A percentile compares a stretch with the other conserved stretches of the same genome.
phyloP scores from a whole-genome alignment of 2,888 invertebrate genomes.

The Matsumyia berberina region DNA sequence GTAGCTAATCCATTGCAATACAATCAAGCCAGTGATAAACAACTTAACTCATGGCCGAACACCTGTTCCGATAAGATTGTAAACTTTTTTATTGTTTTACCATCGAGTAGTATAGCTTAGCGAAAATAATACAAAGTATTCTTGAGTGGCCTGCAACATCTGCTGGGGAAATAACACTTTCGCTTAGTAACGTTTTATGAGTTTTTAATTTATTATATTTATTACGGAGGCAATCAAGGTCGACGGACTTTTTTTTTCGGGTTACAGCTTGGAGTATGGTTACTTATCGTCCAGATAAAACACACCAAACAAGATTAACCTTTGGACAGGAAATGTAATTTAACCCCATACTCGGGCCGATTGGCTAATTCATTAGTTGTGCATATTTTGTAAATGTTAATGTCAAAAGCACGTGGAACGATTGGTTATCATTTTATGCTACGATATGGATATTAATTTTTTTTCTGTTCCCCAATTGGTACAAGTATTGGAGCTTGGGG shows the following conservation, averaged over 20 bases:
- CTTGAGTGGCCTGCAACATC: conserved; percentile 11
- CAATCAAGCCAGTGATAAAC: conserved; percentile 36
- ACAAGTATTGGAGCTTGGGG: too few relatives aligned
- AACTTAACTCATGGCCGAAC: conserved; percentile 1
- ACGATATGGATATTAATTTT: too few relatives aligned
- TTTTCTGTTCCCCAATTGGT: too few relatives aligned
- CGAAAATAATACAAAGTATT: conserved; percentile 10
- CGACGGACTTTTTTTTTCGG: not conserved
- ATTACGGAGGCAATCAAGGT: not conserved
- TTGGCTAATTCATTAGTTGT: too few relatives aligned
- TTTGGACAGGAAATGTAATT: too few relatives aligned
- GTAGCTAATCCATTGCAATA: not conserved
- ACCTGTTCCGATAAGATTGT: conserved; percentile 64
- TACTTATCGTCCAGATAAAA: too few relatives aligned
- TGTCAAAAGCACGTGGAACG: too few relatives aligned
- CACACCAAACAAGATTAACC: too few relatives aligned
- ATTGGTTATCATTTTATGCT: too few relatives aligned
- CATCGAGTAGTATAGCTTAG: not conserved
- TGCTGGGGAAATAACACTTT: conserved; percentile 3
- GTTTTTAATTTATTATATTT: not conserved
- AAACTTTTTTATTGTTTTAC: conserved; percentile 13
- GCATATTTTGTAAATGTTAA: too few relatives aligned
- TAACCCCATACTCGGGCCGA: too few relatives aligned
- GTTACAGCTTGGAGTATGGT: too few relatives aligned
- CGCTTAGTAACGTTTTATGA: conserved; percentile 30